phyloP scores from a whole-genome alignment of 2,797 vertebrate genomes.

The Gymnoscopelus microlampas region DNA sequence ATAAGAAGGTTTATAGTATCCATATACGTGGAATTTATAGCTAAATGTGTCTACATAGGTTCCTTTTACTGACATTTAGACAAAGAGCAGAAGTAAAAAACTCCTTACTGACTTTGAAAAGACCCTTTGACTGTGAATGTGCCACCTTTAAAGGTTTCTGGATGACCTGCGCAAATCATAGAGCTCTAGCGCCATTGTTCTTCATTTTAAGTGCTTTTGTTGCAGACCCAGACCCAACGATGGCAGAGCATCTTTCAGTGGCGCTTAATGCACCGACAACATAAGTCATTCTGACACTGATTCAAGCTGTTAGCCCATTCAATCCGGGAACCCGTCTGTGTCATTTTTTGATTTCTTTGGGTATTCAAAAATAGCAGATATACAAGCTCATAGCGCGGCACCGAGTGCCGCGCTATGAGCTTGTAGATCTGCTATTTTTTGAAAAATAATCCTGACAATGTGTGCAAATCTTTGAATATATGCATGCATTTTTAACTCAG shows the following conservation, averaged over 20 bases:
- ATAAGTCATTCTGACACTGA: slow-evolving; percentile 44
- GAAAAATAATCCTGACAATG: no score
- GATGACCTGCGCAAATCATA: slow-evolving; percentile 58
- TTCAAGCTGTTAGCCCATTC: slow-evolving; percentile 46
- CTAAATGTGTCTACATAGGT: not conserved
- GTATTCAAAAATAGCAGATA: no score
- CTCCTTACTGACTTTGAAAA: slow-evolving; percentile 30
- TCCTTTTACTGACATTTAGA: not conserved
- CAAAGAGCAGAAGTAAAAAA: not conserved
- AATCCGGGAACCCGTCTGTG: no score
- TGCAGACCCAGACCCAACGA: slow-evolving; percentile 23
- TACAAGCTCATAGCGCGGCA: no score
- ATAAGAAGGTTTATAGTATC: no score
- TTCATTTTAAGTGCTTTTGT: slow-evolving; percentile 5
- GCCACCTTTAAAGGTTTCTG: slow-evolving; percentile 55
- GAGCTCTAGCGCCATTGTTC: slow-evolving; percentile 38
- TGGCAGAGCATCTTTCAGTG: slow-evolving; percentile 44
- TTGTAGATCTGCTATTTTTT: no score
- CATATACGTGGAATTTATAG: no score
- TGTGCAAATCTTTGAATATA: no score
- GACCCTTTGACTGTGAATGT: slow-evolving; percentile 55
- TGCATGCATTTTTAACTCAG: no score
- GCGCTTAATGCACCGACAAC: slow-evolving; percentile 36
- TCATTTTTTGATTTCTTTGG: no score
- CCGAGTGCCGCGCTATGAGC: no score